Evolutionary conservation across 2,797 vertebrate genomes (phyloP).

Genomic region (Ptychadena robeensis): DNA sequence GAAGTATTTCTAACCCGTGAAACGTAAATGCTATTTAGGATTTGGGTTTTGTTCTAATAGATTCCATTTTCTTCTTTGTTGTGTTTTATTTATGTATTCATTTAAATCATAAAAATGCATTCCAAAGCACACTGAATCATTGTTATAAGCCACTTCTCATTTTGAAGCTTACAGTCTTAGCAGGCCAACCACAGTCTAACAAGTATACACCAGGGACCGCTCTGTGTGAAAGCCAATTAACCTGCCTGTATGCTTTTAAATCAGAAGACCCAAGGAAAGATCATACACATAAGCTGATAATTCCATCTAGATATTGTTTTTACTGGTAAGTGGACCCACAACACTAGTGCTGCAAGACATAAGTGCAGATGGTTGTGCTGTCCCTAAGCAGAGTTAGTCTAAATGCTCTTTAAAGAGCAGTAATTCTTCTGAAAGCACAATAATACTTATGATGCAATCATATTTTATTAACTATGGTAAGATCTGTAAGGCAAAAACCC

Average conservation of each 20-base stretch:
- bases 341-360: background rate
- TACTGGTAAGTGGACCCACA: background rate
- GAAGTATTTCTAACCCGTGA: no score
- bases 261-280: background rate
- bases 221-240: background rate
- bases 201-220: background rate
- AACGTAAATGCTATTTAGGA: background rate
- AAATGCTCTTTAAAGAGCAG: no score
- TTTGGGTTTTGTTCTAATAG: background rate
- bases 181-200: background rate
- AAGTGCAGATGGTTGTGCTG: background rate
- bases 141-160: background rate
- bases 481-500: background rate
- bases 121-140: background rate
- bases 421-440: background rate
- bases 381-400: background rate
- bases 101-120: background rate
- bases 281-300: background rate
- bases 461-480: background rate
- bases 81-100: background rate
- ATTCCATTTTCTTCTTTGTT: background rate
- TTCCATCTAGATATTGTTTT: background rate
- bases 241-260: background rate
- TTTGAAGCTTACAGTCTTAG: background rate
- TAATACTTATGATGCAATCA: no score